phyloP scores from a whole-genome alignment of 2,797 vertebrate species.

The Argya squamiceps region DNA sequence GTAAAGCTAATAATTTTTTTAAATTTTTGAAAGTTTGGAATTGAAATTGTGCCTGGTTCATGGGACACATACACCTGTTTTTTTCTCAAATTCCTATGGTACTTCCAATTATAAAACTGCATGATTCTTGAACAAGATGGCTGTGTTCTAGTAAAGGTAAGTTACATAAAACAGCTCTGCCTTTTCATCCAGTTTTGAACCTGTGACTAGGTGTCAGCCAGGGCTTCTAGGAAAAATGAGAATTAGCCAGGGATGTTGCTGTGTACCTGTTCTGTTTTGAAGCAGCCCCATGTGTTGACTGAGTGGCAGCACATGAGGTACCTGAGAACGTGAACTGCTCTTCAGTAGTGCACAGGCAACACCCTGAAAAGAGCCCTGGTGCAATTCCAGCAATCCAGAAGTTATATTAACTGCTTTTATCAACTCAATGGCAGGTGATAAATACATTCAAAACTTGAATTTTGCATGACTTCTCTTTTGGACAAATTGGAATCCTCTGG shows the following conservation, averaged over 20 bases:
- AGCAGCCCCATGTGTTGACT: background rate
- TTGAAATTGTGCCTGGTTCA: background rate
- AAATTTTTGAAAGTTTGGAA: background rate
- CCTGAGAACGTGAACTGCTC: background rate
- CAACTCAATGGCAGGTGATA: background rate
- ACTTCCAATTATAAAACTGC: background rate
- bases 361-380: background rate
- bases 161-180: background rate
- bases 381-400: background rate
- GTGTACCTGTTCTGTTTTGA: background rate
- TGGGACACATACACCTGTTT: background rate
- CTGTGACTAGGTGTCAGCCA: background rate
- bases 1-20: background rate
- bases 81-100: background rate
- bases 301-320: background rate
- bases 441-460: background rate
- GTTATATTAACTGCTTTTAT: background rate
- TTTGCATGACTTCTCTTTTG: background rate
- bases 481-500: background rate
- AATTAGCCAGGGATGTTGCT: background rate
- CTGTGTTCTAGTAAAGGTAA: conserved; percentile 1
- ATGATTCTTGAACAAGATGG: background rate
- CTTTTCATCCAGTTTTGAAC: background rate
- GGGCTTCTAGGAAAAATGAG: background rate
- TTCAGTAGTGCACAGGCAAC: background rate